Base-by-base conservation (phyloP, 2,113 vertebrate genomes). In the Gadus chalcogrammus region DNA sequence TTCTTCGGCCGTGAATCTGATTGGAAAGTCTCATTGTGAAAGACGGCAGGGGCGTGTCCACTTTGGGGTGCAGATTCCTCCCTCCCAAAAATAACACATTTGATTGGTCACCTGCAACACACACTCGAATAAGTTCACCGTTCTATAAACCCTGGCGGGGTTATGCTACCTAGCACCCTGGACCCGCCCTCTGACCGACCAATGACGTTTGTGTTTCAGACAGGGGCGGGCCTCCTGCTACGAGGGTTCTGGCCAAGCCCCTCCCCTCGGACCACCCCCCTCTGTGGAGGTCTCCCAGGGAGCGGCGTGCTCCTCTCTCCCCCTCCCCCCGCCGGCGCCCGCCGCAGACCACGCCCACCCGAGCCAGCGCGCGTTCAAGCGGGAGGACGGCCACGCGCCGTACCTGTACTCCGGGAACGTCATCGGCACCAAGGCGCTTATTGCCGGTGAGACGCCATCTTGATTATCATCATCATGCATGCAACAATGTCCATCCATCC, bases 391-490 rank as follows among this genome's bases (percentile, higher is more conserved):
- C 77, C 87, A 75, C 5, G 85, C 81, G 0, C 80, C 91, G n/a
- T 92, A 92, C 74, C 90, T 88, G 68, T 94, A 93, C 78, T 87
- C 92, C 38, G 92, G 93, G 73, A 93, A 87, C 86, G 61, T 89
- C 20, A 87, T 88, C 52, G 93, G 83, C 79, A 80, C 92, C 73
- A 93, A 93, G 63, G 80, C 90, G 0, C 73, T 86, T 70, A 88
- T 89, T 71, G 82, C 93, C 86, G 92, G 95, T 94, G 72, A 71
- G 70, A 60, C 20, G 15, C 13, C 55, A 9, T 9, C 12, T 48
- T 48, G 42, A 48, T 48, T 5, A 11, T 9, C 8, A 48, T 48
- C 42, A 13, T 48, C 42, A 48, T 13, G 8, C 42, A 48, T 31
- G 5, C 31, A 31, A 31, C 31, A 31, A 31, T 6, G 5, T 31